Conservation (phyloP, 2,888 invertebrate species). For the Megamerina dolium region DNA sequence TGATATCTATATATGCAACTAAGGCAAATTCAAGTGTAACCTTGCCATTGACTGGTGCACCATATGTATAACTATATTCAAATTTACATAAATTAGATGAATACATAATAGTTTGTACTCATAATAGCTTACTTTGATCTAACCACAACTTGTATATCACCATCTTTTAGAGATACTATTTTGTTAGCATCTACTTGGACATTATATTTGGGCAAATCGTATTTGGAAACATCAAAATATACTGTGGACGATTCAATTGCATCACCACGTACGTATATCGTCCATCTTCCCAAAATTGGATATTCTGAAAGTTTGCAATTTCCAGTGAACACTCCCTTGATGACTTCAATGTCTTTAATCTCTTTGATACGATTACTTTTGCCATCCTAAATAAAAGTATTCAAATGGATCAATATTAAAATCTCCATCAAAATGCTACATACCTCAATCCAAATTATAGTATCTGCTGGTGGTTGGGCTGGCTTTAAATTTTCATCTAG, state of each 20-base stretch:
- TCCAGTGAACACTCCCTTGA: slow-evolving; percentile 58
- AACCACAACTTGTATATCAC: slow-evolving; percentile 70
- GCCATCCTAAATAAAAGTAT: slow-evolving; percentile 64
- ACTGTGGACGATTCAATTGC: slow-evolving; percentile 27
- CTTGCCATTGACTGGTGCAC: slow-evolving; percentile 80
- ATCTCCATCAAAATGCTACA: slow-evolving; percentile 47
- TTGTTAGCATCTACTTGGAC: slow-evolving; percentile 76
- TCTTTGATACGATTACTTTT: slow-evolving; percentile 76
- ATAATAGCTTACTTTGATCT: slow-evolving; percentile 35
- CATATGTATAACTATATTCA: slow-evolving; percentile 56
- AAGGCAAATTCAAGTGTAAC: slow-evolving; percentile 69
- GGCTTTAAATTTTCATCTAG: slow-evolving; percentile 69
- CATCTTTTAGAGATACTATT: slow-evolving; percentile 76
- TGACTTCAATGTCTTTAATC: slow-evolving; percentile 57
- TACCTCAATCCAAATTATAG: slow-evolving; percentile 62
- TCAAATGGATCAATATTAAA: slow-evolving; percentile 38
- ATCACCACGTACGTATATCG: slow-evolving; percentile 43
- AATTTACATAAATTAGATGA: background rate
- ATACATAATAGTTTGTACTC: background rate
- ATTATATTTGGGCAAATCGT: slow-evolving; percentile 87
- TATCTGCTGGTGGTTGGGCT: slow-evolving; percentile 54
- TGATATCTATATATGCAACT: slow-evolving; percentile 41
- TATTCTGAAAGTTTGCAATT: slow-evolving; percentile 68
- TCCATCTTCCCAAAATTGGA: slow-evolving; percentile 87
- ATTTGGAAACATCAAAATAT: slow-evolving; percentile 70